Conservation (phyloP, 2,113 vertebrate genomes). For the Muscicapa adusta region DNA sequence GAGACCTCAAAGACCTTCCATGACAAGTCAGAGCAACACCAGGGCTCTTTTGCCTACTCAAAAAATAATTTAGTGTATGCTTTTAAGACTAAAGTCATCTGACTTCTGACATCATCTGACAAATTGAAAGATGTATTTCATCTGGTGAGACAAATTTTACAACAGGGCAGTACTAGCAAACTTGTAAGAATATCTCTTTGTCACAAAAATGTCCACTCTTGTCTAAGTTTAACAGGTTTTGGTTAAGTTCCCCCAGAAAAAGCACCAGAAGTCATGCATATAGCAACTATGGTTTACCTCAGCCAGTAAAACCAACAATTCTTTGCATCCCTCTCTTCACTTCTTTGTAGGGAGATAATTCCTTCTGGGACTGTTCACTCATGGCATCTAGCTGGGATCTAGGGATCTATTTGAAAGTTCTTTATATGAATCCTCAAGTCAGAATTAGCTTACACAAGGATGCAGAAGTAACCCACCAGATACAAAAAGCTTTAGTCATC, state of each 20-base stretch:
- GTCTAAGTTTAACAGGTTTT: not conserved
- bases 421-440: not conserved
- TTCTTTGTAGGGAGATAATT: not conserved
- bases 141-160: not conserved
- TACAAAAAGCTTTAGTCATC: not conserved
- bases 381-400: not conserved
- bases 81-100: not conserved
- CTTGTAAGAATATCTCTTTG: not conserved
- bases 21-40: not conserved
- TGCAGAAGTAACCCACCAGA: not conserved
- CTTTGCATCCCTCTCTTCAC: not conserved
- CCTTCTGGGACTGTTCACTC: not conserved
- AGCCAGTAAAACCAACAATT: not conserved
- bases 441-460: not conserved
- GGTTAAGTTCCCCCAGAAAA: not conserved
- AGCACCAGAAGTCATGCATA: not conserved
- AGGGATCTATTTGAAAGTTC: not conserved
- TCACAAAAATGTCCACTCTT: not conserved
- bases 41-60: not conserved
- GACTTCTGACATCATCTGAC: too few relatives aligned
- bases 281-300: not conserved
- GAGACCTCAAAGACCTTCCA: not conserved
- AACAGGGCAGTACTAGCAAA: not conserved
- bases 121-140: not conserved
- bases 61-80: not conserved